Conservation (phyloP, 2,888 invertebrate genomes). For the Tipula helvola region DNA sequence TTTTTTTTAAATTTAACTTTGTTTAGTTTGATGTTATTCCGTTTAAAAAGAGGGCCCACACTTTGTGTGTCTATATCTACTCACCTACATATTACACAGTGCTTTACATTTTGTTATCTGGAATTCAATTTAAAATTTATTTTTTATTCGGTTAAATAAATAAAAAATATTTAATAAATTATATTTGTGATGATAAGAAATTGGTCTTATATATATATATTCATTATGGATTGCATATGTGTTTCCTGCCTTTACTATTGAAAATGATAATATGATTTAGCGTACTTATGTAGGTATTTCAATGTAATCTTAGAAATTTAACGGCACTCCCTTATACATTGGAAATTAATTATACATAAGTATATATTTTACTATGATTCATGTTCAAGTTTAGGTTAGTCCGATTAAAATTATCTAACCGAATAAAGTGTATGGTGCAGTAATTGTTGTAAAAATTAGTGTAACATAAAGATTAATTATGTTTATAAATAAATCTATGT, state of each 20-base stretch:
- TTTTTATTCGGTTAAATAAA: neutral
- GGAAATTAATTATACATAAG: neutral
- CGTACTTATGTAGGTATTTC: neutral
- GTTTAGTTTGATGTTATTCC: neutral
- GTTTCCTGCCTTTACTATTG: neutral
- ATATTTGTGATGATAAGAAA: neutral
- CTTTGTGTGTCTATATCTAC: neutral
- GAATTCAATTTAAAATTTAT: neutral
- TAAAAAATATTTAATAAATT: neutral
- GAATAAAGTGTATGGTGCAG: neutral
- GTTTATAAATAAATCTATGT: no score
- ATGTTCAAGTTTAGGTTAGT: neutral
- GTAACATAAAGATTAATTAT: neutral
- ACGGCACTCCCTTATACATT: neutral
- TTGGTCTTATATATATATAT: neutral
- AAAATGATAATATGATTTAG: neutral
- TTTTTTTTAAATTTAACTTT: neutral
- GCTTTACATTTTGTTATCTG: neutral
- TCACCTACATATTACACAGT: neutral
- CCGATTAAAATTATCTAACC: neutral
- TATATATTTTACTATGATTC: neutral
- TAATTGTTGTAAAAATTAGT: neutral
- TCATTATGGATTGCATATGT: neutral
- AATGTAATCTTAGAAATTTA: neutral
- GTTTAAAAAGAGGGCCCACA: neutral